Percentiles rank a stretch among this genome's conserved stretches.
phyloP scores from a whole-genome alignment of 2,113 vertebrate species.

The Castor canadensis region DNA sequence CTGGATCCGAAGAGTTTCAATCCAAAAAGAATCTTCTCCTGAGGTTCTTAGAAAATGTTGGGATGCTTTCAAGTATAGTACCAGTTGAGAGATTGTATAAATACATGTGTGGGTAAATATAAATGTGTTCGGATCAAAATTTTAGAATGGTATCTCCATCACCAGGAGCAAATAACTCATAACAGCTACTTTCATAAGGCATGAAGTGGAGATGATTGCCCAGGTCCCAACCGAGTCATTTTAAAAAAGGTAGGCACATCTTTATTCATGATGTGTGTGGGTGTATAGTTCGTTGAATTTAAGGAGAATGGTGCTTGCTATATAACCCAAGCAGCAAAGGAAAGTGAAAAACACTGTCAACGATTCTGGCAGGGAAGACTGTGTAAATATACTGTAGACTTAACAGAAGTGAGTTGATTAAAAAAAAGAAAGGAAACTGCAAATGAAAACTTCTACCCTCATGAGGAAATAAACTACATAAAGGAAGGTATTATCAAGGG shows the following conservation, averaged over 20 bases:
- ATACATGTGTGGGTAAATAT: neutral
- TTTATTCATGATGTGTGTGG: conserved; percentile 70
- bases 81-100: neutral
- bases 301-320: conserved; percentile 61
- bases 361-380: conserved; percentile 66
- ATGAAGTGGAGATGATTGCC: conserved; percentile 30
- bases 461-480: conserved; percentile 62
- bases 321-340: conserved; percentile 72
- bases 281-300: conserved; percentile 70
- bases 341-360: conserved; percentile 77
- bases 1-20: neutral
- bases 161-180: neutral
- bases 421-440: conserved; percentile 73
- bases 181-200: conserved; percentile 17
- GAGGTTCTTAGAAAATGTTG: neutral
- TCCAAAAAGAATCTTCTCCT: neutral
- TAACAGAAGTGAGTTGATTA: conserved; percentile 67
- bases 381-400: conserved; percentile 72
- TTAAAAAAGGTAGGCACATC: conserved; percentile 53
- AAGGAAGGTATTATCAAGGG: conserved; percentile 43
- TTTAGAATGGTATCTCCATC: conserved; percentile 29
- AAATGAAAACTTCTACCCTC: conserved; percentile 69
- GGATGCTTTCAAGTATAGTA: neutral
- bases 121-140: neutral
- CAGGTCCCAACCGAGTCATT: conserved; percentile 55